Evolutionary conservation across 2,888 invertebrate species (phyloP).

Genomic region (Metellina segmentata): DNA sequence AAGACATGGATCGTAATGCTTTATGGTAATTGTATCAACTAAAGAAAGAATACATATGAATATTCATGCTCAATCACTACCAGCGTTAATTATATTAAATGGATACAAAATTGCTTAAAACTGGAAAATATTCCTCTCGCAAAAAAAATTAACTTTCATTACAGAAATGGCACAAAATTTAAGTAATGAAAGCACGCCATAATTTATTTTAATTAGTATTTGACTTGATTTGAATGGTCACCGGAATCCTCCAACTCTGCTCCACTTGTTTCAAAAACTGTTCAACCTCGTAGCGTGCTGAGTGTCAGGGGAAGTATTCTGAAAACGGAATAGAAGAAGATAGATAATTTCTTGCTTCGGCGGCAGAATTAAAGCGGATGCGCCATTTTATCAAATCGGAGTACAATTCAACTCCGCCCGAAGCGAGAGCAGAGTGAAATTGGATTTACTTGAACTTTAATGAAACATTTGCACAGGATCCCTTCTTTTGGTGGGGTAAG

Average conservation of each 20-base stretch:
- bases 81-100: no score
- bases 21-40: no score
- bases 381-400: not conserved
- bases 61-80: no score
- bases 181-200: no score
- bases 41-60: no score
- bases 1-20: no score
- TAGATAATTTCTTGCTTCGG: not conserved
- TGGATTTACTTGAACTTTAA: slow-evolving; percentile 11
- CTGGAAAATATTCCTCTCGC: no score
- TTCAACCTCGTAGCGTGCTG: not conserved
- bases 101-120: no score
- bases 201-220: no score
- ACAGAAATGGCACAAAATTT: no score
- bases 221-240: no score
- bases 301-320: not conserved
- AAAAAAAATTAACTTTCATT: no score
- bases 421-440: not conserved
- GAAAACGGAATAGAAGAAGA: not conserved
- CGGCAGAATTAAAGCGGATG: not conserved
- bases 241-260: not conserved
- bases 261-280: not conserved
- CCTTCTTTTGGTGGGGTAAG: not conserved
- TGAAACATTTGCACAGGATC: not conserved
- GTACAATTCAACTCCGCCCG: not conserved